Evolutionary conservation across 1,140 invertebrate species (phyloP), one percentile per base, ranked within the genome.

Genomic region (Muscidifurax raptorellus): DNA sequence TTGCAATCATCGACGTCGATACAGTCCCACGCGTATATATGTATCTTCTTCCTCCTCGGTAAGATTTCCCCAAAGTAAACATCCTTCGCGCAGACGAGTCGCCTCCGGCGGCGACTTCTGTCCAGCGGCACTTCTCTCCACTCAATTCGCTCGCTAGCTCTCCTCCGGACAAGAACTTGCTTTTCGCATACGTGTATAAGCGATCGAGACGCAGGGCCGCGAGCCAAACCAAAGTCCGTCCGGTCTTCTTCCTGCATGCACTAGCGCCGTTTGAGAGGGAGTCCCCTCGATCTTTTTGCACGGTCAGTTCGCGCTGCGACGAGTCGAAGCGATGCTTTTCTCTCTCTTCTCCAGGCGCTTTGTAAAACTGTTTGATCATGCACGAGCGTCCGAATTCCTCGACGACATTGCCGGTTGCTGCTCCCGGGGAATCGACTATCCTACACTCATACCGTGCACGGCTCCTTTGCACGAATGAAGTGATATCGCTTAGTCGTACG

Each of bases 371-470:
- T 30, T 72, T 74, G 67, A 40, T 22, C 71, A 74, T 84, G 67
- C 77, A 80, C 82, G 82, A 79, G 59, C 40, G 74, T 22, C 18
- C 4, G 36, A 12, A 83, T 83, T 82, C 52, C 75, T 82, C 47
- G 32, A 82, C 66, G 32, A 2, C 15, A 32, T 59, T 72, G 67
- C 36, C 52, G n/a, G 18, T n/a, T n/a, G 52, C 18, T 52, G 13
- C n/a, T 72, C 27, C 40, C 7, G 6, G 25, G 12, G 15, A 64
- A 30, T 75, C 69, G 71, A 36, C 47, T 52, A 18, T 52, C 47
- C 15, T n/a, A n/a, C n/a, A n/a, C n/a, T n/a, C 15, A 3, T 18
- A 52, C 47, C 18, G 36, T 40, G 7, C 0, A 52, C n/a, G n/a
- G n/a, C 25, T 59, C 28, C 47, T 75, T 82, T 64, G 36, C 10